A percentile compares a stretch with the other conserved stretches of the same genome.
Conservation (phyloP, 2,888 invertebrate genomes). For the Glyphotaelius pellucidus region DNA sequence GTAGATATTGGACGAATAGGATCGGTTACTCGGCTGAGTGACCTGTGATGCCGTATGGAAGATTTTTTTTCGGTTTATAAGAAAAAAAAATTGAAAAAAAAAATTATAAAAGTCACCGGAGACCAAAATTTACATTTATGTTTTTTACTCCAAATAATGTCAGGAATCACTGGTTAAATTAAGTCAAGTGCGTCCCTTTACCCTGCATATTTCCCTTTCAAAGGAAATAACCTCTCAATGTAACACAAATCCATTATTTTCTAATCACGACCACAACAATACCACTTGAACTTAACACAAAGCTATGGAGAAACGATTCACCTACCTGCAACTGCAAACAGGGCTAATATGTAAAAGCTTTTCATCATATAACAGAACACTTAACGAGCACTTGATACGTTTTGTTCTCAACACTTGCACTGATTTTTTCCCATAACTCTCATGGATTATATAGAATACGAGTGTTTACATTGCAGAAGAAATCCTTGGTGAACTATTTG, state of each 20-base stretch:
- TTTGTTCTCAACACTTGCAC: conserved; percentile 66
- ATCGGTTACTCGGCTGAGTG: no score
- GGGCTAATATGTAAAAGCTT: conserved; percentile 71
- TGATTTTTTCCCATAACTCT: conserved; percentile 67
- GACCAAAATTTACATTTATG: no score
- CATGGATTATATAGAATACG: conserved; percentile 54
- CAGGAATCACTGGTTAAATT: no score
- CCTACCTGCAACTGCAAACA: conserved; percentile 75
- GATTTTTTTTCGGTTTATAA: no score
- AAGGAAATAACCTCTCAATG: no score
- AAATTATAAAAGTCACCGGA: no score
- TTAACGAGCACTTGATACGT: conserved; percentile 60
- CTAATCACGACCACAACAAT: not conserved
- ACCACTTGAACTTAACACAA: conserved; percentile 19
- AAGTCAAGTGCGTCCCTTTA: no score
- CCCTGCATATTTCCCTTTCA: no score
- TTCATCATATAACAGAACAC: conserved; percentile 71
- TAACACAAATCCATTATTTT: not conserved
- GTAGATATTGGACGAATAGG: no score
- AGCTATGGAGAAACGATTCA: conserved; percentile 65
- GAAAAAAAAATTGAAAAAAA: no score
- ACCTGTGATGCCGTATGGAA: no score
- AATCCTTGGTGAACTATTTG: conserved; percentile 62
- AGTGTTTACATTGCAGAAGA: conserved; percentile 59
- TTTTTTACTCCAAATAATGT: no score